These are phyloP conservation scores for Argentina silus DNA, from an alignment of 2,797 vertebrate species.

Conservation along the genomic window DNA sequence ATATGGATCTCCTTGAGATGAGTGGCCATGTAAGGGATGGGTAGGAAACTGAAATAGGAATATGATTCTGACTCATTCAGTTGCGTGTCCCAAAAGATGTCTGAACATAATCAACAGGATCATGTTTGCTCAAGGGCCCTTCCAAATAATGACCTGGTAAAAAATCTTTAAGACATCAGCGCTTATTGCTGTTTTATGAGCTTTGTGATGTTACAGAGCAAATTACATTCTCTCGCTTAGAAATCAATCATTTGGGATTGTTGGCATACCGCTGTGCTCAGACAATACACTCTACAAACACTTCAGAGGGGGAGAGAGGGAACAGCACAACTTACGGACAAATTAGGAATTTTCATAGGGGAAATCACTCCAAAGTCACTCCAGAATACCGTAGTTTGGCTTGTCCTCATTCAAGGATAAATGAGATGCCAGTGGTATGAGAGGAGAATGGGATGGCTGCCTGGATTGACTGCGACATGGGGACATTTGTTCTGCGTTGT, in stretches of 20 bases:
- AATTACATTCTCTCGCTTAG: slow-evolving; percentile 35
- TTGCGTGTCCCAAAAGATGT: neutral
- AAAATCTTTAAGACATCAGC: slow-evolving; percentile 40
- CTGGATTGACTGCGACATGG: slow-evolving; percentile 75
- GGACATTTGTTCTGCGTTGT: slow-evolving; percentile 74
- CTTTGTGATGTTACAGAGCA: slow-evolving; percentile 29
- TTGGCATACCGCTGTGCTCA: neutral
- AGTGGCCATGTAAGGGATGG: too few species aligned
- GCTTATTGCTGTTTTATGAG: slow-evolving; percentile 51
- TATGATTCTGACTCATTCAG: neutral
- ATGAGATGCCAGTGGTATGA: slow-evolving; percentile 77
- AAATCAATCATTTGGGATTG: slow-evolving; percentile 41
- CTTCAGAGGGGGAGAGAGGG: neutral
- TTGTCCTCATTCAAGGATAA: slow-evolving; percentile 63
- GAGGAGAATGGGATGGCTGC: slow-evolving; percentile 70
- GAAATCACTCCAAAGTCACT: neutral
- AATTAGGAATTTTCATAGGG: too few species aligned
- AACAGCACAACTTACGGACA: too few species aligned
- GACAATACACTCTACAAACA: slow-evolving; percentile 1
- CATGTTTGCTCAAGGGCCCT: slow-evolving; percentile 20
- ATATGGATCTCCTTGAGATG: too few species aligned
- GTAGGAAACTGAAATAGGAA: neutral
- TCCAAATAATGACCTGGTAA: slow-evolving; percentile 33
- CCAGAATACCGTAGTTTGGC: slow-evolving; percentile 53
- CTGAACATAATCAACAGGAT: slow-evolving; percentile 23